Evolutionary conservation across 2,797 vertebrate species (phyloP), one percentile per base, ranked within the genome.

Genomic region (Okamejei kenojei): DNA sequence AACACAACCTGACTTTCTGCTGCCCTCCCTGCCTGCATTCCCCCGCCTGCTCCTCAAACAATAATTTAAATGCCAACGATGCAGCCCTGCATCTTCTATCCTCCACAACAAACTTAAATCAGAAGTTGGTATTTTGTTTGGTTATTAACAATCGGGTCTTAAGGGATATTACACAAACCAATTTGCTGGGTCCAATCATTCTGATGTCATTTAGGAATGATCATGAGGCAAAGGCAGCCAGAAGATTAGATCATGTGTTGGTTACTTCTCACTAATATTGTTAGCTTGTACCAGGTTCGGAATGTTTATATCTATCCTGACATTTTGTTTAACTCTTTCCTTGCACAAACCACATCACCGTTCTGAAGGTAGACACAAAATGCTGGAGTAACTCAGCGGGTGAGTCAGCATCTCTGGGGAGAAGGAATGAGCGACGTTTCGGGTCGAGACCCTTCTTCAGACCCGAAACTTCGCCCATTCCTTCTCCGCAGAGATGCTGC

Each of bases 121-220:
- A 29, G 58, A 91, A 73, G 26, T 68, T 45, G 23, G 21, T 21
- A 76, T n/a, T 38, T 74, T 73, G 71, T 21, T 74, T 92, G 35
- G 9, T 26, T 76, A 35, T 92, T 76, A 76, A 92, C 71, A 92
- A 92, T 38, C 73, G 35, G 23, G 71, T 76, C 90, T 92, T n/a
- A 26, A 92, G 90, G 90, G 90, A 92, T 74, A 92, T 92, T 92
- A 92, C 65, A 58, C 38, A 76, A 26, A 92, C 38, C 90, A 92
- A 54, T 91, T 91, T 92, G 90, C 73, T 92, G 29, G 73, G 71
- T 92, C 71, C 35, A 92, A 92, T 74, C 65, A 92, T 92, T 38
- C 45, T 92, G 90, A 92, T 92, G 90, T 92, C 90, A 92, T 92
- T 38, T 76, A 92, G 71, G 90, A 76, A 54, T 76, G 68, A 92